Evolutionary conservation across 2,888 invertebrate species (phyloP).

Genomic region (Deilephila porcellus): DNA sequence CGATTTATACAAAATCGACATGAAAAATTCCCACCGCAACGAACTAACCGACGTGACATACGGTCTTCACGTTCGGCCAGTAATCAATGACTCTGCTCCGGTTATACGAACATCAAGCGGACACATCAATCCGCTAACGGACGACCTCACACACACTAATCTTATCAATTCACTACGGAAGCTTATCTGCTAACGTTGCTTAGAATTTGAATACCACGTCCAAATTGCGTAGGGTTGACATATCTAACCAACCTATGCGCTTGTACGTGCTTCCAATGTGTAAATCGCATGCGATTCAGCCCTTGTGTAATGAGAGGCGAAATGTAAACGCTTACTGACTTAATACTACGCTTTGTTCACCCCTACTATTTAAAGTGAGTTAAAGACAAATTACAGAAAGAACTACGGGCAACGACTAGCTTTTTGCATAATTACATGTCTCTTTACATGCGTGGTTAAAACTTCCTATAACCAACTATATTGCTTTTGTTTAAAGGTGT

Average conservation of each 20-base stretch:
- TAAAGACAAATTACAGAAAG: conserved; percentile 1
- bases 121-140: conserved; percentile 56
- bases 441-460: not conserved
- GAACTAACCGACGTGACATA: conserved; percentile 35
- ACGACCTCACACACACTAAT: conserved; percentile 65
- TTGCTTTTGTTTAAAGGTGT: not conserved
- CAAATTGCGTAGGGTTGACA: conserved; percentile 30
- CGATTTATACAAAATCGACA: conserved; percentile 23
- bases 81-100: conserved; percentile 55
- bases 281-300: conserved; percentile 24
- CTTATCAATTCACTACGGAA: conserved; percentile 72
- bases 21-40: conserved; percentile 36
- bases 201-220: conserved; percentile 69
- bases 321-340: conserved; percentile 19
- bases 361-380: not conserved
- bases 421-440: conserved; percentile 3
- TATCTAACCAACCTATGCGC: conserved; percentile 29
- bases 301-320: conserved; percentile 25
- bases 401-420: not conserved
- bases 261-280: conserved; percentile 28
- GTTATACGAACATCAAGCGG: conserved; percentile 50
- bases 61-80: conserved; percentile 39
- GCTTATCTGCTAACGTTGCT: conserved; percentile 58
- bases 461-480: not conserved
- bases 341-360: conserved; percentile 14